Evolutionary conservation across 2,113 vertebrate genomes (phyloP).

Genomic region (Loxodonta africana): DNA sequence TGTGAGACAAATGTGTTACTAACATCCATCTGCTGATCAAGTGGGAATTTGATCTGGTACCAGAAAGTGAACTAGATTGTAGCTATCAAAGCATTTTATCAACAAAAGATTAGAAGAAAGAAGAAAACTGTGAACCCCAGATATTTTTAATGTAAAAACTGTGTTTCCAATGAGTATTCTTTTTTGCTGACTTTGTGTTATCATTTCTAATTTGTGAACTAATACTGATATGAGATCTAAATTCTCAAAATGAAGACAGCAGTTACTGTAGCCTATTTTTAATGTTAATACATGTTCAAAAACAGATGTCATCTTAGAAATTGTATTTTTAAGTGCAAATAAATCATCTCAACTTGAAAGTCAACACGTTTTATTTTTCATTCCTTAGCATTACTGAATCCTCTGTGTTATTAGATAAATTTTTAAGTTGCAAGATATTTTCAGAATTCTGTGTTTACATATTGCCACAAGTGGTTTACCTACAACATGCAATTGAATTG

Average conservation of each 20-base stretch:
- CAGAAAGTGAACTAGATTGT: constrained; percentile 52
- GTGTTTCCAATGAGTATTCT: constrained; percentile 62
- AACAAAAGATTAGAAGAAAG: constrained; percentile 31
- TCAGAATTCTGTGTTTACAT: constrained; percentile 68
- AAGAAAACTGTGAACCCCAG: constrained; percentile 66
- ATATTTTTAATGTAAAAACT: constrained; percentile 73
- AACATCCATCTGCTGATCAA: constrained; percentile 54
- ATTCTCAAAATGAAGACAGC: constrained; percentile 64
- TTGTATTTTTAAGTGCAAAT: constrained; percentile 82
- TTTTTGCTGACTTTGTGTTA: constrained; percentile 56
- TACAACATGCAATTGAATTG: constrained; percentile 43
- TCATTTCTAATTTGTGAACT: constrained; percentile 67
- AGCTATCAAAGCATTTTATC: constrained; percentile 43
- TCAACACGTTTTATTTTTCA: constrained; percentile 61
- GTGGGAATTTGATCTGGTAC: constrained; percentile 27
- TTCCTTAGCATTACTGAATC: constrained; percentile 42
- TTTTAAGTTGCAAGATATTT: constrained; percentile 54
- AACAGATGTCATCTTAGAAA: constrained; percentile 70
- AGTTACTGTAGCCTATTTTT: constrained; percentile 72
- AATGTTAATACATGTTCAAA: constrained; percentile 58
- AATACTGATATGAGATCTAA: constrained; percentile 61
- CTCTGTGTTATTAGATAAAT: constrained; percentile 2
- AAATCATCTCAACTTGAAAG: constrained; percentile 71
- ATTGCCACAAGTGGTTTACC: constrained; percentile 26
- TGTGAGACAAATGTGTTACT: constrained; percentile 49